These are phyloP conservation scores for Tipula confusa DNA, from an alignment of 2,888 invertebrate species.

Conservation along the genomic window DNA sequence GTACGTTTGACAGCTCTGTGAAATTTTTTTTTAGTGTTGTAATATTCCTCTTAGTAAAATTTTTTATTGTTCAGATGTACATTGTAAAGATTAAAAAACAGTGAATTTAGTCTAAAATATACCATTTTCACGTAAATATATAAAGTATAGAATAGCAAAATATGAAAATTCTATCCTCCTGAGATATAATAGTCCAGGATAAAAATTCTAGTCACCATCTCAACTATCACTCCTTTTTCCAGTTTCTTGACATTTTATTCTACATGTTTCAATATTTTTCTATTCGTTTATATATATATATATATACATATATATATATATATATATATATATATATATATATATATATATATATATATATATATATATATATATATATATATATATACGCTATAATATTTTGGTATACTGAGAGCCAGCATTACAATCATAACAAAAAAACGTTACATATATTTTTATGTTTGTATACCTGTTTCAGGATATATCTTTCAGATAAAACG, in stretches of 20 bases:
- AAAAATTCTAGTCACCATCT: slow-evolving; percentile 9
- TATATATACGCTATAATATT: background rate
- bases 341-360: background rate
- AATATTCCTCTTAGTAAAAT: background rate
- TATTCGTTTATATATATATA: background rate
- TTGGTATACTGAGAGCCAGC: background rate
- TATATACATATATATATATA: background rate
- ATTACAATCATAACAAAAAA: background rate
- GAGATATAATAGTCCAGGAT: slow-evolving; percentile 3
- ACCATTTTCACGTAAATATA: background rate
- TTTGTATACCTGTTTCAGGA: slow-evolving; percentile 15
- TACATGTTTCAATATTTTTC: background rate
- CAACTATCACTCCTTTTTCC: background rate
- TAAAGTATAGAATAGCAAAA: background rate
- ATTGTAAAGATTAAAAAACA: background rate
- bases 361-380: background rate
- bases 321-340: background rate
- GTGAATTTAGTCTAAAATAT: background rate
- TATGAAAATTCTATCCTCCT: slow-evolving; percentile 12
- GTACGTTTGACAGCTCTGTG: background rate
- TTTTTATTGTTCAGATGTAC: background rate
- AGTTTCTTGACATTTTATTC: background rate
- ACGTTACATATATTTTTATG: background rate
- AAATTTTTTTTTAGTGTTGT: background rate
- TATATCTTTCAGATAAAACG: slow-evolving; percentile 14